phyloP scores from a whole-genome alignment of 2,888 invertebrate species.

The Empis stercorea region DNA sequence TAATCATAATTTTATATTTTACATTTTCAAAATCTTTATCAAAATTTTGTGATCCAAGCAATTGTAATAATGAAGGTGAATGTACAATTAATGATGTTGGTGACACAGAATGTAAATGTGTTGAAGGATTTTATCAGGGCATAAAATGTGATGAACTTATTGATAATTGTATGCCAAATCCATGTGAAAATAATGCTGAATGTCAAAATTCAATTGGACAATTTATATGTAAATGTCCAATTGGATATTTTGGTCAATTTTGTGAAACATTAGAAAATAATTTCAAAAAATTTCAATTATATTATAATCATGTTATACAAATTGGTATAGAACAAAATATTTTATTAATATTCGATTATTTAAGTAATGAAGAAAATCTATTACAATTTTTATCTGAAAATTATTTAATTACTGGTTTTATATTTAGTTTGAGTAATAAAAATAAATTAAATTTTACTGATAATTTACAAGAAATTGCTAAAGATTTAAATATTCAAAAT shows the following conservation, averaged over 20 bases:
- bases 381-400: no score
- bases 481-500: slow-evolving; percentile 1
- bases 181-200: slow-evolving; percentile 1
- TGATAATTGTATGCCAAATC: not conserved
- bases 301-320: slow-evolving; percentile 3
- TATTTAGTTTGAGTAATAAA: no score
- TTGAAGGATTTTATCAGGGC: slow-evolving; percentile 3
- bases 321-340: slow-evolving; percentile 2
- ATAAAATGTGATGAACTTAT: not conserved
- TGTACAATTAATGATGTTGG: not conserved
- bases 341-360: slow-evolving; percentile 1
- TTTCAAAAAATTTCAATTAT: slow-evolving; percentile 4
- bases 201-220: slow-evolving; percentile 1
- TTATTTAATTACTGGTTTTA: no score
- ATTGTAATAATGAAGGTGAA: slow-evolving; percentile 5
- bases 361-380: not conserved
- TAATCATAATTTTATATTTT: no score
- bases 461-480: slow-evolving; percentile 1
- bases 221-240: slow-evolving; percentile 1
- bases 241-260: slow-evolving; percentile 2
- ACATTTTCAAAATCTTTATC: no score
- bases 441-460: not conserved
- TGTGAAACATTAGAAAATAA: not conserved
- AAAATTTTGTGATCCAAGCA: not conserved
- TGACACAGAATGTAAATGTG: slow-evolving; percentile 1